Evolutionary conservation across 1,140 invertebrate species (phyloP).

Genomic region (Macrobrachium rosenbergii): DNA sequence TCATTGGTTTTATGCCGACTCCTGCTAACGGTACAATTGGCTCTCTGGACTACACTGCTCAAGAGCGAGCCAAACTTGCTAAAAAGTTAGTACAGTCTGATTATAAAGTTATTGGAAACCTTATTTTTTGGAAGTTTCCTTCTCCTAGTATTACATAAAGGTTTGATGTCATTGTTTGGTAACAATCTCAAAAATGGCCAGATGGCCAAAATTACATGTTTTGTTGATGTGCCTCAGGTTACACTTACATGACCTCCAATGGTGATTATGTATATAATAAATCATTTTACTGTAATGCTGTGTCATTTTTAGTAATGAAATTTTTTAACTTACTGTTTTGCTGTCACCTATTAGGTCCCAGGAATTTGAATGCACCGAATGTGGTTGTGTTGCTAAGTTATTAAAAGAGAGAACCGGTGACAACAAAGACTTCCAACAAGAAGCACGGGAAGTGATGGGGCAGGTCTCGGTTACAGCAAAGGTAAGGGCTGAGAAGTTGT

Average conservation of each 20-base stretch:
- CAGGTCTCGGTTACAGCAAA: constrained; percentile 52
- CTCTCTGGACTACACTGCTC: constrained; percentile 87
- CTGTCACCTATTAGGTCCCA: constrained; percentile 34
- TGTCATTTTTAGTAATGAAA: background rate
- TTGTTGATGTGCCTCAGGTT: no score
- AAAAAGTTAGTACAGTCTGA: constrained; percentile 48
- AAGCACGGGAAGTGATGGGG: constrained; percentile 56
- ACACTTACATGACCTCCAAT: no score
- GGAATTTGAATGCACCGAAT: constrained; percentile 52
- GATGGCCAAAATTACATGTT: no score
- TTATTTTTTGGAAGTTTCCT: background rate
- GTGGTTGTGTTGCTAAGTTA: constrained; percentile 31
- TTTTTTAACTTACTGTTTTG: background rate
- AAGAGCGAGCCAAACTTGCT: constrained; percentile 86
- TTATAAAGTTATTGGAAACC: background rate
- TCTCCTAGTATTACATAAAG: background rate
- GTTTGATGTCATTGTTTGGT: background rate
- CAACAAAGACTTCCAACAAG: constrained; percentile 52
- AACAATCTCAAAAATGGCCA: no score
- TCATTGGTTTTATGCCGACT: constrained; percentile 96
- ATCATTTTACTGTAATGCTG: background rate
- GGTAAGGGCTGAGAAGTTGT: constrained; percentile 20
- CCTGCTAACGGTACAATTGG: constrained; percentile 90
- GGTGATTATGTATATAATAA: no score
- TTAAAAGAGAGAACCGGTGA: constrained; percentile 55